Percentiles rank a stretch among this genome's conserved stretches.
Conservation (phyloP, 2,113 vertebrate species). For the Cyphomyrus plagiostoma region DNA sequence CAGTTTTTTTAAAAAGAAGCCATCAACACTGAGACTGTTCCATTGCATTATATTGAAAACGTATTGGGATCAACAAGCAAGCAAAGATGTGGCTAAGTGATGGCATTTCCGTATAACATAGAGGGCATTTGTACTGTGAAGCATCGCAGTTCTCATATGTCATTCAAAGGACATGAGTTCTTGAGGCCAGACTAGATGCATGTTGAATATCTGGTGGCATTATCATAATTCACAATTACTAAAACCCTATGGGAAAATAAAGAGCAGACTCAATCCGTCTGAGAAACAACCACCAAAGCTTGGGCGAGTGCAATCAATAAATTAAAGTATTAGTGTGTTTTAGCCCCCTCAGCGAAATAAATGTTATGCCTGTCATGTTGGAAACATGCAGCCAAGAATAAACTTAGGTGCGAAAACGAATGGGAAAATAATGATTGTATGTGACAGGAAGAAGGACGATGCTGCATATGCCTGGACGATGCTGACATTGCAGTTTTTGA, state of each 20-base stretch:
- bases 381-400: not conserved
- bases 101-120: not conserved
- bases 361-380: not conserved
- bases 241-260: conserved; percentile 2
- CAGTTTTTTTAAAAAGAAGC: conserved; percentile 26
- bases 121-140: not conserved
- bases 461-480: not conserved
- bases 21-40: conserved; percentile 42
- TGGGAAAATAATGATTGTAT: not conserved
- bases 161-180: not conserved
- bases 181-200: not conserved
- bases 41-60: conserved; percentile 29
- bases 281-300: not conserved
- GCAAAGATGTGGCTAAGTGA: not conserved
- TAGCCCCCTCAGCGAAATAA: not conserved
- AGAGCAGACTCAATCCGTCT: not conserved
- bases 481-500: not conserved
- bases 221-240: not conserved
- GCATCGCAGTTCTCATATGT: not conserved
- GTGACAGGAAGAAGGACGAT: not conserved
- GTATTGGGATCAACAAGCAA: not conserved
- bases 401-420: not conserved
- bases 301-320: not conserved
- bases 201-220: not conserved
- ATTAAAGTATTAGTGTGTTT: not conserved